Conservation (phyloP, 2,113 vertebrate species). For the Rhinolophus sinicus region DNA sequence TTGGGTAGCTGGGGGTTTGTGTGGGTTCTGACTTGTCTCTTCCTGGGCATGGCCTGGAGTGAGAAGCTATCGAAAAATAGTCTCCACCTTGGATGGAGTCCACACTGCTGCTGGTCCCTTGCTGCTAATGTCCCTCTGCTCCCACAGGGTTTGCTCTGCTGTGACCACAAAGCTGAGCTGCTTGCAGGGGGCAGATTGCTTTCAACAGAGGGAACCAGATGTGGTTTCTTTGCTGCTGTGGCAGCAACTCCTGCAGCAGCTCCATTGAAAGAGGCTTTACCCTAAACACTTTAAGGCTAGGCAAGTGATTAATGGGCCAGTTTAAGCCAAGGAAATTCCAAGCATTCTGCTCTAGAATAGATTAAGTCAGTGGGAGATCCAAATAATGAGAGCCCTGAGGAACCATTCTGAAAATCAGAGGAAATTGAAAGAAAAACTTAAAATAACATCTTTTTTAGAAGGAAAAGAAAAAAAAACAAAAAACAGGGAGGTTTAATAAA, state of each 20-base stretch:
- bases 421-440: conserved; percentile 39
- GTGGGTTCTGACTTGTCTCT: neutral
- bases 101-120: neutral
- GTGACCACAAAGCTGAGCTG: neutral
- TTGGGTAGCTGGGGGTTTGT: accelerated
- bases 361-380: conserved; percentile 58
- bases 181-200: conserved; percentile 6
- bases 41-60: neutral
- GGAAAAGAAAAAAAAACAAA: neutral
- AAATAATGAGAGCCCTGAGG: conserved; percentile 51
- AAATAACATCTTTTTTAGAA: conserved; percentile 36
- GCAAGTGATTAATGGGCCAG: conserved; percentile 46
- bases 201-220: conserved; percentile 10
- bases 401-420: conserved; percentile 48
- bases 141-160: neutral
- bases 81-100: neutral
- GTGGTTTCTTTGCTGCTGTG: neutral
- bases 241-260: neutral
- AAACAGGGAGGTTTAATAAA: conserved; percentile 32
- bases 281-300: neutral
- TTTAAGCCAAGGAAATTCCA: conserved; percentile 20
- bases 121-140: neutral
- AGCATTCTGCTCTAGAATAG: conserved; percentile 14
- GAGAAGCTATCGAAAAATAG: neutral
- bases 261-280: neutral